Evolutionary conservation across 2,113 vertebrate species (phyloP), one percentile per base, ranked within the genome.

Genomic region (Tychaedon coryphoeus): DNA sequence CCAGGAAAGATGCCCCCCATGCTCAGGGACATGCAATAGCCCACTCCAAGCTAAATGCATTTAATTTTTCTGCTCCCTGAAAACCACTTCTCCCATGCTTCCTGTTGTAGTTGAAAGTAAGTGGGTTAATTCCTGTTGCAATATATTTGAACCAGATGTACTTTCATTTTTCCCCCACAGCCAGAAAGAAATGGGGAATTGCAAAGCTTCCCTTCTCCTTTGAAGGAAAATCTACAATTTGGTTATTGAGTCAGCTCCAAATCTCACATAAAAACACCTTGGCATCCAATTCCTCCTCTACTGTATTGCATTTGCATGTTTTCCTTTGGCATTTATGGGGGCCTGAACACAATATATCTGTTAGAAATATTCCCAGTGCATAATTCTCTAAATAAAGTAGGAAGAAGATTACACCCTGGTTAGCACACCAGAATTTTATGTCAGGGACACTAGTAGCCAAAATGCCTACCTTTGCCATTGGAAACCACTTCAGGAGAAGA

Each of bases 61-160:
- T 77, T 67, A 14, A 69, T 80, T 73, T 48, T 61, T 58, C 74
- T 2, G 2, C 79, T 74, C 86, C 78, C 77, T 45, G 80, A 94
- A 70, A 89, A 70, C 19, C 43, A 25, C 80, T 81, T 97, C 78
- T 92, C 57, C 54, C 81, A 57, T 47, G 85, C 50, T 75, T 75
- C 61, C 81, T 48, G 38, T 38, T n/a, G 91, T 70, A 83, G 42
- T 50, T 87, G 87, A 96, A 92, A 81, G 70, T 50, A 72, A 70
- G 90, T 0, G 26, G 61, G 45, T 91, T 95, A 92, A 95, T 80
- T 92, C 62, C 38, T 79, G 24, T 53, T 91, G 67, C 38, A 77
- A 48, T 71, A 70, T 62, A 93, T 89, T 51, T 71, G 78, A 96
- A 94, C 51, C 87, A 96, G 84, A 82, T 95, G 92, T 73, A 83